Evolutionary conservation across 2,888 invertebrate genomes (phyloP).

Genomic region (Hanleya hanleyi): DNA sequence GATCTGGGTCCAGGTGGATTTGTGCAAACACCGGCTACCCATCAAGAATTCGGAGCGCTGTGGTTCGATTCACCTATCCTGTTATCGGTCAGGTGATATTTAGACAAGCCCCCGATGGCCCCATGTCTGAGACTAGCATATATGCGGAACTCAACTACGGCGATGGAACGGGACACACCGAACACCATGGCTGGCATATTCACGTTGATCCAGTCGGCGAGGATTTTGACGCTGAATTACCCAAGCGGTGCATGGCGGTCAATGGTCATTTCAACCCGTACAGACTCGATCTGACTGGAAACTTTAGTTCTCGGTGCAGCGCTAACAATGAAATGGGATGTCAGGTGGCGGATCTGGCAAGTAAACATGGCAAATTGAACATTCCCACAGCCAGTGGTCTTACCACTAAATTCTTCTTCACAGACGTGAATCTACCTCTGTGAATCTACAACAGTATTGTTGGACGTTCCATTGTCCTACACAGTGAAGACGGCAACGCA

Average conservation of each 20-base stretch:
- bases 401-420: constrained; percentile 75
- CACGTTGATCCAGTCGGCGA: constrained; percentile 84
- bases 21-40: constrained; percentile 73
- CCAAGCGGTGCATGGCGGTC: constrained; percentile 79
- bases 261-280: constrained; percentile 87
- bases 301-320: constrained; percentile 48
- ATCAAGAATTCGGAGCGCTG: constrained; percentile 78
- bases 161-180: constrained; percentile 81
- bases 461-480: constrained; percentile 88
- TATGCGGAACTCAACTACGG: constrained; percentile 90
- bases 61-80: constrained; percentile 89
- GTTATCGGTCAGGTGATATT: constrained; percentile 89
- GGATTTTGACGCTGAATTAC: constrained; percentile 78
- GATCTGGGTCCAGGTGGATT: constrained; percentile 48
- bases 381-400: constrained; percentile 28
- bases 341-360: constrained; percentile 86
- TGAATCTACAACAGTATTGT: constrained; percentile 84
- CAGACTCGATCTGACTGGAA: constrained; percentile 74
- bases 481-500: constrained; percentile 86
- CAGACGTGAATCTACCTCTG: constrained; percentile 84
- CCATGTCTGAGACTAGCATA: constrained; percentile 89
- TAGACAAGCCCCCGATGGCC: constrained; percentile 85
- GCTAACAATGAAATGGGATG: constrained; percentile 87
- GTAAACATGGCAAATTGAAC: constrained; percentile 54
- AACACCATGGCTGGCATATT: constrained; percentile 83